These are phyloP conservation scores for Heliconius ismenius DNA, from an alignment of 2,888 invertebrate genomes.

Conservation along the genomic window DNA sequence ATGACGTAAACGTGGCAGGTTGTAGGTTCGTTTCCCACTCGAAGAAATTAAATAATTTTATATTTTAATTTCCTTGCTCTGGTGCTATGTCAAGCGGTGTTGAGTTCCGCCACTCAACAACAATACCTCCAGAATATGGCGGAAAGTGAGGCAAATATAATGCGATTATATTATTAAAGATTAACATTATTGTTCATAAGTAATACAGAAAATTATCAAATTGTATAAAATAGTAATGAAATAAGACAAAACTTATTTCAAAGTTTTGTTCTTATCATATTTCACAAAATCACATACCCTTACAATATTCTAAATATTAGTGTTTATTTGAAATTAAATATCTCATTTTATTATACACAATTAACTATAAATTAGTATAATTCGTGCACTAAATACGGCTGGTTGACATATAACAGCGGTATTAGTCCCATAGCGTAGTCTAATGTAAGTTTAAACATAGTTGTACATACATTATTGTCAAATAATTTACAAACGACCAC, in stretches of 20 bases:
- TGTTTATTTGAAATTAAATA: neutral
- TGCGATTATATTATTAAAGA: too few species aligned
- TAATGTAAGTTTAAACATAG: conserved; percentile 39
- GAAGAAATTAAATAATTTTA: too few species aligned
- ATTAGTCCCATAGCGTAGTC: conserved; percentile 39
- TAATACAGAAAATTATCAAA: neutral
- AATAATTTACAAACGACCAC: conserved; percentile 26
- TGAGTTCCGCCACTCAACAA: too few species aligned
- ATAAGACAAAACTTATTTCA: neutral
- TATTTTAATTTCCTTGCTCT: too few species aligned
- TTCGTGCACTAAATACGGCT: conserved; percentile 33
- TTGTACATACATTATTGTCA: conserved; percentile 30
- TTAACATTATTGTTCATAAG: neutral
- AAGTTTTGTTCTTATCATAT: too few species aligned
- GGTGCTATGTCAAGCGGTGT: too few species aligned
- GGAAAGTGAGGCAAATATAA: too few species aligned
- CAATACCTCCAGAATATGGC: too few species aligned
- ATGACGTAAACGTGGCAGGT: too few species aligned
- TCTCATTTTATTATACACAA: conserved; percentile 17
- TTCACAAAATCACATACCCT: neutral
- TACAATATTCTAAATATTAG: neutral
- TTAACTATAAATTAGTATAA: conserved; percentile 37
- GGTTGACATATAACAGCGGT: conserved; percentile 39
- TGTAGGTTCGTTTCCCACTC: too few species aligned
- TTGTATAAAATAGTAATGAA: neutral